Percentiles rank a stretch among this genome's conserved stretches.
Conservation (phyloP, 2,888 invertebrate species). For the Acrobasis repandana region DNA sequence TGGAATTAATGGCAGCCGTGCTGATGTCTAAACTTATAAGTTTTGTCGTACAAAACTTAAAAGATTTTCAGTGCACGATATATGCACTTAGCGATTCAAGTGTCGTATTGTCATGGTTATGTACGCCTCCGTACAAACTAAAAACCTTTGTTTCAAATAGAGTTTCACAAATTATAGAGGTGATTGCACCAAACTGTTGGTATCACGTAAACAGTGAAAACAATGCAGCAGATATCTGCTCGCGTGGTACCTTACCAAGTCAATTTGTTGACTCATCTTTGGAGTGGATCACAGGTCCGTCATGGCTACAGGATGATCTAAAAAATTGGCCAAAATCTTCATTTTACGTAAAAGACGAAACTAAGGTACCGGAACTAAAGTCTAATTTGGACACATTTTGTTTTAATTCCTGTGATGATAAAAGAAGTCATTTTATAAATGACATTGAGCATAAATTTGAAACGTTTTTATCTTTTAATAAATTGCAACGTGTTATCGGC, state of each 20-base stretch:
- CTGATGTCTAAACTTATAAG: conserved; percentile 15
- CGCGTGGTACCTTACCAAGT: conserved; percentile 20
- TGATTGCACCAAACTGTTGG: conserved; percentile 16
- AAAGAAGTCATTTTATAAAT: background rate
- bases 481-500: background rate
- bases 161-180: conserved; percentile 21
- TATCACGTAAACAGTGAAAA: conserved; percentile 20
- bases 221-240: conserved; percentile 20
- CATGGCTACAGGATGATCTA: background rate
- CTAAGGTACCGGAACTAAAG: background rate
- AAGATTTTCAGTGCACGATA: conserved; percentile 8
- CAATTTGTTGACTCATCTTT: too few relatives aligned
- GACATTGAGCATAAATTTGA: background rate
- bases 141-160: conserved; percentile 11
- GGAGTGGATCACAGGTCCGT: too few relatives aligned
- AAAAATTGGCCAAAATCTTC: background rate
- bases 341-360: background rate
- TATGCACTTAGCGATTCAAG: too few relatives aligned
- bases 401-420: background rate
- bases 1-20: background rate
- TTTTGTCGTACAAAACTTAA: conserved; percentile 21
- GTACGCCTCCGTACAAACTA: conserved; percentile 22
- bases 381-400: background rate
- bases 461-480: background rate
- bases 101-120: conserved; percentile 24